A percentile compares a stretch with the other conserved stretches of the same genome.
These are phyloP conservation scores for Fistularia tabacaria DNA, from an alignment of 2,797 vertebrate species.

Conservation along the genomic window DNA sequence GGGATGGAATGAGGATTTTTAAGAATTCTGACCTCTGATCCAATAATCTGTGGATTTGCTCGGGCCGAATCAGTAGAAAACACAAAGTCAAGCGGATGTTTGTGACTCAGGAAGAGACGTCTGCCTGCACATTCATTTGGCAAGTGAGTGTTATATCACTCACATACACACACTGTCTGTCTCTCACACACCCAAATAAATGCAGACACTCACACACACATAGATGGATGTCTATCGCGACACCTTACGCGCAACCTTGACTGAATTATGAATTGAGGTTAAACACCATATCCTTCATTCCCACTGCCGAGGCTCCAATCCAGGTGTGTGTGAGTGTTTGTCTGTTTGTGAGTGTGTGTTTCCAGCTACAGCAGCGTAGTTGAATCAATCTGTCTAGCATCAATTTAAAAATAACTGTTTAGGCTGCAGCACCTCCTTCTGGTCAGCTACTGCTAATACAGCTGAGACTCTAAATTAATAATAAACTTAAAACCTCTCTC, in stretches of 20 bases:
- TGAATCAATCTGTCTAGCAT: no score
- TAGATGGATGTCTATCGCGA: constrained; percentile 13
- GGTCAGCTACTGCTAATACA: constrained; percentile 51
- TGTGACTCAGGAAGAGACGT: constrained; percentile 1
- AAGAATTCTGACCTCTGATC: constrained; percentile 16
- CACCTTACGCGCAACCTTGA: constrained; percentile 3
- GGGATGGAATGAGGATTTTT: constrained; percentile 5
- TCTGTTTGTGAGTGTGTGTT: no score
- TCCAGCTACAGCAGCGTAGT: no score
- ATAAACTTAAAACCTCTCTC: no score
- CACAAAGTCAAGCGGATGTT: neutral
- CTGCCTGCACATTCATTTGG: no score
- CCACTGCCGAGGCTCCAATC: no score
- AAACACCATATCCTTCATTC: constrained; percentile 6
- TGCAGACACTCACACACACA: constrained; percentile 20
- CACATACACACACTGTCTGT: constrained; percentile 23
- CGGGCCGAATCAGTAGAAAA: neutral
- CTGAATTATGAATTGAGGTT: constrained; percentile 21
- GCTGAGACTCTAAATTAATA: neutral
- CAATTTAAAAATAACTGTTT: neutral
- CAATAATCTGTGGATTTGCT: constrained; percentile 2
- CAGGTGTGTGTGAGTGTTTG: no score
- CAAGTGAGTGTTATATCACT: neutral
- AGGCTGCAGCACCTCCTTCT: constrained; percentile 50
- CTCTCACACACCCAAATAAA: no score